phyloP scores from a whole-genome alignment of 2,797 vertebrate genomes.

The Gymnoscopelus microlampas region DNA sequence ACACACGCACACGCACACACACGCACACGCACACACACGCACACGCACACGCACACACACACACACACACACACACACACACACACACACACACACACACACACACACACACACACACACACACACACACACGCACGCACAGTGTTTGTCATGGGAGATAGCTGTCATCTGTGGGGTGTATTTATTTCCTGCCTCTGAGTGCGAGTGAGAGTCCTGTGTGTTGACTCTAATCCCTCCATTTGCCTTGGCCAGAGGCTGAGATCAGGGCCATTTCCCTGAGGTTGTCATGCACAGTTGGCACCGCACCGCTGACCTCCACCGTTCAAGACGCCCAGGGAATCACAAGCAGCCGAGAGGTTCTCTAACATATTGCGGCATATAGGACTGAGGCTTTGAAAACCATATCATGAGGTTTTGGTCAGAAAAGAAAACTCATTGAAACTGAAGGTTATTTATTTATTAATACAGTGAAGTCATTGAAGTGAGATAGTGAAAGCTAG shows the following conservation, averaged over 20 bases:
- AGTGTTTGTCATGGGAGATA: neutral
- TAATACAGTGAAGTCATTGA: neutral
- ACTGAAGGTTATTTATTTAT: too few relatives aligned
- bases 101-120: constrained; percentile 6
- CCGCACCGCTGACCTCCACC: neutral
- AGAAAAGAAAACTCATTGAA: too few relatives aligned
- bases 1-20: neutral
- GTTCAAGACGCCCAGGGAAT: neutral
- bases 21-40: neutral
- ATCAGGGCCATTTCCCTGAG: neutral
- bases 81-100: constrained; percentile 18
- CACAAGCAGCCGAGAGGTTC: too few relatives aligned
- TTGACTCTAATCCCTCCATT: constrained; percentile 23
- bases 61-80: constrained; percentile 15
- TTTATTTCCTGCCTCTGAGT: constrained; percentile 25
- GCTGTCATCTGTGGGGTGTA: constrained; percentile 10
- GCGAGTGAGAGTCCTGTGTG: constrained; percentile 2
- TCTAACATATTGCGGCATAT: too few relatives aligned
- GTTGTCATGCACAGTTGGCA: neutral
- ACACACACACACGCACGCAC: constrained; percentile 8
- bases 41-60: neutral
- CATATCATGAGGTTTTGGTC: too few relatives aligned
- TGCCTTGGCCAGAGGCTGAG: neutral
- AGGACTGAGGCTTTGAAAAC: too few relatives aligned
- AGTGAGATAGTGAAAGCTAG: neutral